These are phyloP conservation scores for Eubucco bourcierii DNA, from an alignment of 2,113 vertebrate species.

Conservation along the genomic window DNA sequence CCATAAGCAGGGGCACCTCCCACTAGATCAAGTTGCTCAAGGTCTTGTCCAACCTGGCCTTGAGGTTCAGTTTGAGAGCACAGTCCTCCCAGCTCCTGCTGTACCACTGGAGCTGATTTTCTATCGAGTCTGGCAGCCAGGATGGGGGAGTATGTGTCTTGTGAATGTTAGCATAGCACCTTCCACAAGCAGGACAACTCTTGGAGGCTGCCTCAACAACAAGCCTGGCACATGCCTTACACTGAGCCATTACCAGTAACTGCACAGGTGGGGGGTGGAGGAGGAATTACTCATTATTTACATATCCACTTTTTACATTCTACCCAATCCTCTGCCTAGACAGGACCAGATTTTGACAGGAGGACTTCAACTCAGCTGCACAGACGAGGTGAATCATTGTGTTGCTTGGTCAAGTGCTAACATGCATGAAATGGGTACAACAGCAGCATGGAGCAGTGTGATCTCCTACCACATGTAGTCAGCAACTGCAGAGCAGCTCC, in stretches of 20 bases:
- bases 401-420: background rate
- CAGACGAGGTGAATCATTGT: accelerated
- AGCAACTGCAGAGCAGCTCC: background rate
- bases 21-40: no score
- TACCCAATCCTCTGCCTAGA: background rate
- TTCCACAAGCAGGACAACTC: background rate
- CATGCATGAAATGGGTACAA: accelerated
- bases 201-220: no score
- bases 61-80: background rate
- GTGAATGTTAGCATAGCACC: accelerated
- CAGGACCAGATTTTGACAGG: background rate
- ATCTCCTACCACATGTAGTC: background rate
- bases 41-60: no score
- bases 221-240: background rate
- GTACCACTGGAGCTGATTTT: background rate
- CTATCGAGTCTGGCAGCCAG: background rate
- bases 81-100: background rate
- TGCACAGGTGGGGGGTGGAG: background rate
- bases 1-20: no score
- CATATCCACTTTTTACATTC: background rate
- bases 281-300: background rate
- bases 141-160: accelerated
- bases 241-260: background rate
- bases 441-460: accelerated
- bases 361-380: background rate